Conservation (phyloP, 2,888 invertebrate genomes). For the Phaonia tiefii region DNA sequence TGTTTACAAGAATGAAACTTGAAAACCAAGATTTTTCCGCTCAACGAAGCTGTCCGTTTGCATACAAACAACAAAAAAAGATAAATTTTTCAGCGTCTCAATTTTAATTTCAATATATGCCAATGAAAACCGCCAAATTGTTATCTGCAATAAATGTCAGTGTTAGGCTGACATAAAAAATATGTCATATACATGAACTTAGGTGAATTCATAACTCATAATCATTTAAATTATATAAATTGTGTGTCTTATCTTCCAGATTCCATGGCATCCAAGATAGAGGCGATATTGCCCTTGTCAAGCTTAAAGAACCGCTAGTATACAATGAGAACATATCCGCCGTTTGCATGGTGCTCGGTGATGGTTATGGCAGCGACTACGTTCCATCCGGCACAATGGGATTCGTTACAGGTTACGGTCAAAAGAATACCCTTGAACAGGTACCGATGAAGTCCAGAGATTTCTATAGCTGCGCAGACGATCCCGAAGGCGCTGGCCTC, state of each 20-base stretch:
- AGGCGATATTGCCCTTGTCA: constrained; percentile 53
- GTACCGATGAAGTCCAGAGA: constrained; percentile 34
- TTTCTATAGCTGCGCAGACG: neutral
- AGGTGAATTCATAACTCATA: constrained; percentile 28
- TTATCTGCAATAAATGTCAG: no score
- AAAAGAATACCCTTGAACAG: constrained; percentile 33
- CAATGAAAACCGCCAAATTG: no score
- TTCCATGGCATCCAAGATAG: constrained; percentile 15
- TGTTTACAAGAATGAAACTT: no score
- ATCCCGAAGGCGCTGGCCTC: constrained; percentile 58
- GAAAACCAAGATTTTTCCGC: no score
- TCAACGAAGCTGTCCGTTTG: no score
- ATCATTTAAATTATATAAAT: neutral
- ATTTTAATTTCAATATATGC: no score
- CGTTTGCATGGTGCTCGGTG: constrained; percentile 41
- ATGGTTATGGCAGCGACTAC: neutral
- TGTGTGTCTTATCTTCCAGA: constrained; percentile 19
- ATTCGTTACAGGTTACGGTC: constrained; percentile 38
- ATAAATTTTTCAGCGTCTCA: no score
- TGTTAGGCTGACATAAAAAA: no score
- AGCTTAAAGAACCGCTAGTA: constrained; percentile 27
- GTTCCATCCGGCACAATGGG: constrained; percentile 10
- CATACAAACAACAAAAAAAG: no score
- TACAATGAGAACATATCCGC: constrained; percentile 46
- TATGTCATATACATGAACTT: constrained; percentile 44